Conservation (phyloP, 2,888 invertebrate species). For the Apodemia zela region DNA sequence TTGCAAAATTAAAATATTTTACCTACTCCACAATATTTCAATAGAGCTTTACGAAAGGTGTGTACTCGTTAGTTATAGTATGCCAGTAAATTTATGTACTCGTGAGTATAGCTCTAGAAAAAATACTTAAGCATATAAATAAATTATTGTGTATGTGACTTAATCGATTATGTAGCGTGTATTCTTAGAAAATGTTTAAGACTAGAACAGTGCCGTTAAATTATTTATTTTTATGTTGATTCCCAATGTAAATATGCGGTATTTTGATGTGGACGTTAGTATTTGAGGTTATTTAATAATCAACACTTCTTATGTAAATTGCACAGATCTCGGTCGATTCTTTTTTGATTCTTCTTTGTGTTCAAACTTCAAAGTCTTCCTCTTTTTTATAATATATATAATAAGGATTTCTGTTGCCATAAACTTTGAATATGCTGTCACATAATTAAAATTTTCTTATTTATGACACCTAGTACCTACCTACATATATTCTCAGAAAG, state of each 20-base stretch:
- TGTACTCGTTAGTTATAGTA: conserved; percentile 45
- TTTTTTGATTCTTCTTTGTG: conserved; percentile 30
- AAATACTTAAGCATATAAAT: conserved; percentile 42
- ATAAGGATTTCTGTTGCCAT: background rate
- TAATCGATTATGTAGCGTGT: conserved; percentile 60
- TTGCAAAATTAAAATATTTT: background rate
- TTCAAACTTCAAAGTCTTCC: conserved; percentile 15
- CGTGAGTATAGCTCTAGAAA: conserved; percentile 51
- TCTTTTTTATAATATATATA: conserved; percentile 21
- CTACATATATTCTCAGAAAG: too few species aligned
- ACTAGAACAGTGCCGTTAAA: conserved; percentile 68
- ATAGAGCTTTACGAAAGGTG: conserved; percentile 23
- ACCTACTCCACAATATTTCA: background rate
- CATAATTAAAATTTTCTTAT: too few species aligned
- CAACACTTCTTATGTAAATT: conserved; percentile 47
- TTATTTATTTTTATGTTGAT: conserved; percentile 80
- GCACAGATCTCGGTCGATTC: conserved; percentile 61
- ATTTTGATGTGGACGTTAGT: conserved; percentile 69
- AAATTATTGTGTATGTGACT: conserved; percentile 61
- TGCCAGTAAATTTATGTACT: conserved; percentile 69
- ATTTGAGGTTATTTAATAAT: conserved; percentile 69
- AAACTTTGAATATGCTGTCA: background rate
- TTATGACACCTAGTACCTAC: too few species aligned
- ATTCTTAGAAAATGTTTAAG: conserved; percentile 71
- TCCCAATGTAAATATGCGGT: conserved; percentile 71